A percentile compares a stretch with the other conserved stretches of the same genome.
Conservation (phyloP, 2,113 vertebrate genomes). For the Coryphaenoides rupestris region DNA sequence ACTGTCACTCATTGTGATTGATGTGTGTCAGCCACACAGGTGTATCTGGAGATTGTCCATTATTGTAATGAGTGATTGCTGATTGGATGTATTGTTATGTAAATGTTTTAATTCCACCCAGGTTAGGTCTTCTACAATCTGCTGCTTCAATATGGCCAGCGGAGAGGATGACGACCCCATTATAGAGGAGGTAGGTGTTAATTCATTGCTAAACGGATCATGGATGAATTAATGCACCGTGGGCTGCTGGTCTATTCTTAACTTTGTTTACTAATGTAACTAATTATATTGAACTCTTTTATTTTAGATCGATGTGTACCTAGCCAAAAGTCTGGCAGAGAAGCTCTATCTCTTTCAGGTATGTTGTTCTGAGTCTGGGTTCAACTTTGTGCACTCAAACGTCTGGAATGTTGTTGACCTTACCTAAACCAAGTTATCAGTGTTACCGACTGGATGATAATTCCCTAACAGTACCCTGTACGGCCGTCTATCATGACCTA, state of each 20-base stretch:
- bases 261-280: no score
- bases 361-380: slow-evolving; percentile 29
- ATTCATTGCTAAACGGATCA: no score
- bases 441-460: slow-evolving; percentile 11
- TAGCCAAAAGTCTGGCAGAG: slow-evolving; percentile 93
- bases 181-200: slow-evolving; percentile 86
- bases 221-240: no score
- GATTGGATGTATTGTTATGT: slow-evolving; percentile 1
- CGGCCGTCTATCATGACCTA: slow-evolving; percentile 91
- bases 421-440: no score
- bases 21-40: slow-evolving; percentile 63
- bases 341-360: slow-evolving; percentile 98
- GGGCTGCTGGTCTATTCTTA: no score
- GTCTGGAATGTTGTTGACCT: no score
- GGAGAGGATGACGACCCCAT: slow-evolving; percentile 97
- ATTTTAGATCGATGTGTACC: slow-evolving; percentile 89
- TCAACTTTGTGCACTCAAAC: no score
- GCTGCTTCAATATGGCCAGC: slow-evolving; percentile 86
- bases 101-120: slow-evolving; percentile 22
- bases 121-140: slow-evolving; percentile 49
- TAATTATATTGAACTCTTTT: not conserved
- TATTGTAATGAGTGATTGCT: slow-evolving; percentile 69
- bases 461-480: slow-evolving; percentile 84
- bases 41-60: slow-evolving; percentile 89
- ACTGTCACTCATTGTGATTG: no score